phyloP scores from a whole-genome alignment of 2,888 invertebrate genomes.

The Monochamus alternatus region DNA sequence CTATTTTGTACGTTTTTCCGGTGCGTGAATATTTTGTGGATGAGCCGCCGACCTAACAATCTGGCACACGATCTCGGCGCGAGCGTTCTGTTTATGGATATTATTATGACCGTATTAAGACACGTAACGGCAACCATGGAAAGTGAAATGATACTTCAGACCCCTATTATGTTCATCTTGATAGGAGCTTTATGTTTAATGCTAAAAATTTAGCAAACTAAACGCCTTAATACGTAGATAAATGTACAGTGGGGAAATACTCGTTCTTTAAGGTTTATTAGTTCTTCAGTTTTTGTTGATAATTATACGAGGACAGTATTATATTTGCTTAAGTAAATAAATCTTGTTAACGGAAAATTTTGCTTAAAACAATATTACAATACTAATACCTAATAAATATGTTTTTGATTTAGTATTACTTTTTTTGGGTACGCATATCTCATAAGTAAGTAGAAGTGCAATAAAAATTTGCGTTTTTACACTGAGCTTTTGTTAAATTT shows the following conservation, averaged over 20 bases:
- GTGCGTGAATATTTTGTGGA: not conserved
- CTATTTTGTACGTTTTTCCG: too few relatives aligned
- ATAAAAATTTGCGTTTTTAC: too few relatives aligned
- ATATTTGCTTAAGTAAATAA: too few relatives aligned
- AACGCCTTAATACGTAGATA: not conserved
- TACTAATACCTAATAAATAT: too few relatives aligned
- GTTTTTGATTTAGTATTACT: too few relatives aligned
- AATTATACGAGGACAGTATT: too few relatives aligned
- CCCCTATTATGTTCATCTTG: slow-evolving; percentile 22
- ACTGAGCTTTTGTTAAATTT: too few relatives aligned
- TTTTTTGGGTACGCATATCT: too few relatives aligned
- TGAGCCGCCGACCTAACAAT: not conserved
- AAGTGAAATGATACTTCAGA: slow-evolving; percentile 35
- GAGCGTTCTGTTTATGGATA: slow-evolving; percentile 23
- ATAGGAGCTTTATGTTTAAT: slow-evolving; percentile 27
- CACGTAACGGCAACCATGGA: slow-evolving; percentile 21
- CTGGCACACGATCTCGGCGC: slow-evolving; percentile 30
- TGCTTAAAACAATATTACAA: too few relatives aligned
- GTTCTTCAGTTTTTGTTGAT: too few relatives aligned
- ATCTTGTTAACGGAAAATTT: too few relatives aligned
- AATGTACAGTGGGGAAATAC: not conserved
- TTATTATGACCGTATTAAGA: slow-evolving; percentile 30
- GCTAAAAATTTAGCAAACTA: slow-evolving; percentile 11
- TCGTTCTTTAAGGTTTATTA: not conserved
- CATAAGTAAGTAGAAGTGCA: too few relatives aligned